Base-by-base conservation (phyloP, 2,113 vertebrate genomes). In the Cyanocitta stelleri region DNA sequence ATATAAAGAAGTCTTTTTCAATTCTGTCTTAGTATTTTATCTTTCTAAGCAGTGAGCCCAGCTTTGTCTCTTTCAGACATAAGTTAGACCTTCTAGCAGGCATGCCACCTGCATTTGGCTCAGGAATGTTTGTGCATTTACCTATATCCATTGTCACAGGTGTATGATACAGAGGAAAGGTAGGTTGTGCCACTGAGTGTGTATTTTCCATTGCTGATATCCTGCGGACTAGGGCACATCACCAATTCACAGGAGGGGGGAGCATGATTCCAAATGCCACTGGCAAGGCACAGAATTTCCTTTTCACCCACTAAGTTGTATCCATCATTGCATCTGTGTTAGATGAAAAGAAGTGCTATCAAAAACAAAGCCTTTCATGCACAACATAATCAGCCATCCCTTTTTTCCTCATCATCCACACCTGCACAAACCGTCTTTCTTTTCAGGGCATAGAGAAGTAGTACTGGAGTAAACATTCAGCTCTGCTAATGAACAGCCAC, bases 91-190 rank as follows among this genome's bases (percentile, higher is more conserved):
- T 93, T 77, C 22, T 39, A 52, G 30, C 23, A 81, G 58, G 43
- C 39, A 46, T 18, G 18, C 9, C 2, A 1, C 16, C 11, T 51
- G 35, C 15, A n/a, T 46, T 55, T 90, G 59, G 37, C 32, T 90
- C 9, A 73, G 35, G 21, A 44, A 52, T 1, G 2, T 63, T 41
- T 1, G 1, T 44, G 35, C 66, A 29, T 72, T 98, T 99, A 99
- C 99, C 99, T 99, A 97, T 99, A 99, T 94, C 99, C 99, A 32
- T 94, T 97, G 35, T 97, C 93, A 88, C 99, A 99, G 16, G 90
- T 98, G 85, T 99, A 99, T 1, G 96, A 98, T 9, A 98, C 97
- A 41, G 96, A 98, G 43, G 99, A 99, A 91, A 98, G 98, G 90
- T 99, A 99, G 22, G 98, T 98, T 64, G 98, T 97, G 37, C 98